These are phyloP conservation scores for Bergia sp. DNA, from an alignment of 92 coral and sea anemone genomes.

Conservation along the genomic window DNA sequence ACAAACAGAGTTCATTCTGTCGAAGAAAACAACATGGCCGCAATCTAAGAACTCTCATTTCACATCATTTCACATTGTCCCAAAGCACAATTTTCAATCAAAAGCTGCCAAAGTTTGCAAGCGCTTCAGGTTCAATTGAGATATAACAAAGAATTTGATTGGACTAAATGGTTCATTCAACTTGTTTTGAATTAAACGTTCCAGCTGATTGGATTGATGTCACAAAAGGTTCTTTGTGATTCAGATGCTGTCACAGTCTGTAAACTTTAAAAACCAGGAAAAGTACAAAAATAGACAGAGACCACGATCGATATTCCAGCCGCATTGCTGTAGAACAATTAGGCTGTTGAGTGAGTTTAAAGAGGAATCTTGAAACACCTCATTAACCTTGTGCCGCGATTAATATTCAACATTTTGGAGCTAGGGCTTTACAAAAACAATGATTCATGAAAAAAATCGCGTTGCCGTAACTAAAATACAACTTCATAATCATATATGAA, in stretches of 20 bases:
- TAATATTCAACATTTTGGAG: no score
- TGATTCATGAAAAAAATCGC: no score
- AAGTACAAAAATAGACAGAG: not conserved
- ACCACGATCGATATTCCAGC: not conserved
- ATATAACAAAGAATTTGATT: slow-evolving; percentile 34
- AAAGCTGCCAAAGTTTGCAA: slow-evolving; percentile 41
- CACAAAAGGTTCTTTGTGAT: not conserved
- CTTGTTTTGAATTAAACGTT: slow-evolving; percentile 29
- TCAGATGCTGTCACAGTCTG: not conserved
- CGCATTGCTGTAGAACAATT: not conserved
- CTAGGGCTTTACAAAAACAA: no score
- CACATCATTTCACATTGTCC: slow-evolving; percentile 31
- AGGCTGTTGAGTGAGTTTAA: not conserved
- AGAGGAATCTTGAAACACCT: not conserved
- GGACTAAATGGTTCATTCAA: slow-evolving; percentile 21
- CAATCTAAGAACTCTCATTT: slow-evolving; percentile 30
- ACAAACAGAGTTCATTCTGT: slow-evolving; percentile 8
- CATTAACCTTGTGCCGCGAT: not conserved
- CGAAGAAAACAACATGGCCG: slow-evolving; percentile 10
- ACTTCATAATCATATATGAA: no score
- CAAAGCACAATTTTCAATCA: slow-evolving; percentile 13
- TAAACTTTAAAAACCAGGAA: not conserved
- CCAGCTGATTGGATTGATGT: slow-evolving; percentile 40
- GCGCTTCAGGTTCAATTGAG: slow-evolving; percentile 19
- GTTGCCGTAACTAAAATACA: no score